Base-by-base conservation (phyloP, 1,140 invertebrate species). In the Drosophila pruinosa region DNA sequence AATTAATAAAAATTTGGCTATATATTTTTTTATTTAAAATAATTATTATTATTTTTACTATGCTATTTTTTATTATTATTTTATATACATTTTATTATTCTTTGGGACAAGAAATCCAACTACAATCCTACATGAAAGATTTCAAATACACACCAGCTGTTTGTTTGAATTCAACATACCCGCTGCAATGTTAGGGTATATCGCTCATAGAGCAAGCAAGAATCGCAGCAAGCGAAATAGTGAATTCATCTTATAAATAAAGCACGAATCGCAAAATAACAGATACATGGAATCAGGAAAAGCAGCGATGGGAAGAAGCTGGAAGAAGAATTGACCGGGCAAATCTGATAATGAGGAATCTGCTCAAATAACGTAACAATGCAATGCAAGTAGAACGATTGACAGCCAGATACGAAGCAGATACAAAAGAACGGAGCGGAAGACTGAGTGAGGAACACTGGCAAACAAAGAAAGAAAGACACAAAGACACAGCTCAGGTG, bases 241-340 rank as follows among this genome's bases (percentile, higher is more conserved):
- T 48, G 43, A 58, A 58, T 39, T 38, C 45, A 31, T 41, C 39
- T 45, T 72, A 69, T 73, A 73, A 79, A 79, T 79, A 75, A 71
- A 59, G 24, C 41, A 39, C 6, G 8, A 61, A 62, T 38, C 15
- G 53, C 34, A 17, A 12, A 54, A 52, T 48, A 45, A 59, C 22
- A 52, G 38, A 17, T 34, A 26, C 19, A 41, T 14, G 45, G 36
- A 61, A 57, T 28, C 43, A 53, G 31, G 36, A 61, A 64, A 65
- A 50, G 63, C 41, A 34, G 12, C 59, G 10, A 62, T 26, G 47
- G 21, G 43, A 31, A 61, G 38, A 19, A 39, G 14, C 41, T 38
- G 41, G 34, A 39, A 22, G 34, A 39, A 22, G 7, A 26, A 43
- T 5, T 7, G 12, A 41, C 7, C 12, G 28, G 4, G 14, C 17